A percentile compares a stretch with the other conserved stretches of the same genome.
Conservation (phyloP, 2,113 vertebrate genomes). For the Poeciliopsis turrubarensis region DNA sequence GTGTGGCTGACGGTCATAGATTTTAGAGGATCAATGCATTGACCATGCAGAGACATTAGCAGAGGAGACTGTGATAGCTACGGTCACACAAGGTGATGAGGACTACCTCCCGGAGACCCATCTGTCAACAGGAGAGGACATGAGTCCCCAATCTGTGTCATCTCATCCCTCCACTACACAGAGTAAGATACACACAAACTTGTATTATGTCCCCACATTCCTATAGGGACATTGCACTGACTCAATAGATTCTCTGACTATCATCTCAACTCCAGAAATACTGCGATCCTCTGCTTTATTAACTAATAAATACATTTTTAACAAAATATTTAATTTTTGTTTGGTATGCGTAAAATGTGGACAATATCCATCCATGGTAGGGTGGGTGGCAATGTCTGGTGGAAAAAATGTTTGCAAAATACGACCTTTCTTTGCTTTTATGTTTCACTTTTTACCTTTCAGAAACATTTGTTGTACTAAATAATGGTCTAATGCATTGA, state of each 20-base stretch:
- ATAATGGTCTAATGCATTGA: background rate
- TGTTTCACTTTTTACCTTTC: background rate
- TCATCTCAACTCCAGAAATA: background rate
- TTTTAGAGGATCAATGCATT: constrained; percentile 21
- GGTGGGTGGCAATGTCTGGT: too few relatives aligned
- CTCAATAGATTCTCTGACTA: background rate
- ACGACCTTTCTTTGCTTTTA: background rate
- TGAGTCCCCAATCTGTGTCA: constrained; percentile 31
- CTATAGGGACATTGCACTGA: background rate
- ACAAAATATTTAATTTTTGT: too few relatives aligned
- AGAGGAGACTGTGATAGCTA: constrained; percentile 30
- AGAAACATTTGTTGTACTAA: background rate
- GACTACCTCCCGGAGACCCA: constrained; percentile 31
- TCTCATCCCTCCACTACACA: constrained; percentile 38
- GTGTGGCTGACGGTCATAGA: constrained; percentile 23
- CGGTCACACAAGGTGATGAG: constrained; percentile 33
- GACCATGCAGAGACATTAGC: constrained; percentile 19
- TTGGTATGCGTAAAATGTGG: too few relatives aligned
- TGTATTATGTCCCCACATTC: background rate
- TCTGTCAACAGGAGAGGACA: constrained; percentile 43
- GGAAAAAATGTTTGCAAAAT: too few relatives aligned
- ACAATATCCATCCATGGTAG: too few relatives aligned
- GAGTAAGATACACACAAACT: constrained; percentile 37
- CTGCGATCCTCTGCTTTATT: too few relatives aligned
- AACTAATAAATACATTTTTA: too few relatives aligned